Percentiles rank a stretch among this genome's conserved stretches.
Conservation (phyloP, 2,888 invertebrate genomes). For the Pterobdella sp. region DNA sequence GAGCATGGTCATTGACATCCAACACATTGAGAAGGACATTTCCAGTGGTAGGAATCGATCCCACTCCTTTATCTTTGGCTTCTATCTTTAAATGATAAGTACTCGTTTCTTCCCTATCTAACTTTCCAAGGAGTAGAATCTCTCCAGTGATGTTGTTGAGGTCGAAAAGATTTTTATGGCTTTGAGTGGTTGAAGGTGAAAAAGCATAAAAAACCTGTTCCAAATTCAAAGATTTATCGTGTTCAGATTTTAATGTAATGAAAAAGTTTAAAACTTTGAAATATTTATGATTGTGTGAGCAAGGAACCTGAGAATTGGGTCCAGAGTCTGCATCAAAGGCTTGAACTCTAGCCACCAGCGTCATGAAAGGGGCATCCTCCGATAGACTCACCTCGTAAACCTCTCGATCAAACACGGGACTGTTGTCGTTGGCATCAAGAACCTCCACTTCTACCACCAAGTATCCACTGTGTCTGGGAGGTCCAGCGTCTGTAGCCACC, state of each 20-base stretch:
- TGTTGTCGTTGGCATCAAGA: constrained; percentile 32
- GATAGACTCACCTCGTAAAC: constrained; percentile 29
- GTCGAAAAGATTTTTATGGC: constrained; percentile 28
- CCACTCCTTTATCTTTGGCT: constrained; percentile 43
- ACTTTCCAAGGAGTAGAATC: constrained; percentile 24
- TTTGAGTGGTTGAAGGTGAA: constrained; percentile 17
- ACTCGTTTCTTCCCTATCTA: constrained; percentile 33
- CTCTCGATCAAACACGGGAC: constrained; percentile 25
- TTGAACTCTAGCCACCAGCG: not conserved
- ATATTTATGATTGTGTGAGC: not conserved
- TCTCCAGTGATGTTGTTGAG: constrained; percentile 33
- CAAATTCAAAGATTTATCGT: too few relatives aligned
- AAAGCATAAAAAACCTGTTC: constrained; percentile 3
- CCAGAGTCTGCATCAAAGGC: not conserved
- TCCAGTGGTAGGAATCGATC: constrained; percentile 70
- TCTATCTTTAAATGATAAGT: constrained; percentile 33
- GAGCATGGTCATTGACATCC: constrained; percentile 70
- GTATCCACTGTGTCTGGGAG: constrained; percentile 26
- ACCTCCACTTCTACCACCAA: constrained; percentile 27
- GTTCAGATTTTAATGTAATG: too few relatives aligned
- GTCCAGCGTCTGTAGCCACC: constrained; percentile 30
- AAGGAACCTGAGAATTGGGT: not conserved
- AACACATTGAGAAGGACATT: constrained; percentile 53
- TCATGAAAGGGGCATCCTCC: constrained; percentile 24
- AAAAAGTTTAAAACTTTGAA: too few relatives aligned